These are phyloP conservation scores for Hecatera dysodea DNA, from an alignment of 2,888 invertebrate species.

Conservation along the genomic window DNA sequence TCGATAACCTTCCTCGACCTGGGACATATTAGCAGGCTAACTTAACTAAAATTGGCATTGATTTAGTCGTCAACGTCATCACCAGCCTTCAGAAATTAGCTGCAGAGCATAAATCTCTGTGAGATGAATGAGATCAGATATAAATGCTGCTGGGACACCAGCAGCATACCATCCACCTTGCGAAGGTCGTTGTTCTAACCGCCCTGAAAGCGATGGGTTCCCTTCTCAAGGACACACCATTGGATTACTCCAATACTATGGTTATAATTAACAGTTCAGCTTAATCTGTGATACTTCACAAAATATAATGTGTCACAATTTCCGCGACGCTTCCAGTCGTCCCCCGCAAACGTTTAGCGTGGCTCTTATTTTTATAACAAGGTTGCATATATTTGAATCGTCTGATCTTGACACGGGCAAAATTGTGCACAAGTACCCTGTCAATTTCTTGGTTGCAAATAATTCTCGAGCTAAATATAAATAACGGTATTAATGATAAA, in stretches of 20 bases:
- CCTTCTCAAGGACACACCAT: not conserved
- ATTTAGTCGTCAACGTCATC: not conserved
- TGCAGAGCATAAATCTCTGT: not conserved
- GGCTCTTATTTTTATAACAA: constrained; percentile 76
- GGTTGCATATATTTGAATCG: constrained; percentile 71
- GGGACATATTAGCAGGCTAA: not conserved
- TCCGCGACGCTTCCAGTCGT: constrained; percentile 69
- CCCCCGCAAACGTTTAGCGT: constrained; percentile 69
- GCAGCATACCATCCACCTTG: too few relatives aligned
- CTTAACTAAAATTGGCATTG: not conserved
- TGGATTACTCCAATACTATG: not conserved
- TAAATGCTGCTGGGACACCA: too few relatives aligned
- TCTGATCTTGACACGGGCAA: constrained; percentile 65
- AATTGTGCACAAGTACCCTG: constrained; percentile 36
- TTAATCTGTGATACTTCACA: constrained; percentile 15
- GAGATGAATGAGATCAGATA: too few relatives aligned
- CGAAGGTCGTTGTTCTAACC: not conserved
- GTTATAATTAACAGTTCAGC: not conserved
- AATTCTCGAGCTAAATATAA: constrained; percentile 17
- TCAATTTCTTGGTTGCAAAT: constrained; percentile 37
- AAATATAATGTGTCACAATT: constrained; percentile 58
- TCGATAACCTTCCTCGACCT: constrained; percentile 15
- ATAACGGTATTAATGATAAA: constrained; percentile 8
- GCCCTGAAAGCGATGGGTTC: not conserved
- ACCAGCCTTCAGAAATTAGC: not conserved